A percentile compares a stretch with the other conserved stretches of the same genome.
These are phyloP conservation scores for Agapetus fuscipes DNA, from an alignment of 2,888 invertebrate genomes.

Conservation along the genomic window DNA sequence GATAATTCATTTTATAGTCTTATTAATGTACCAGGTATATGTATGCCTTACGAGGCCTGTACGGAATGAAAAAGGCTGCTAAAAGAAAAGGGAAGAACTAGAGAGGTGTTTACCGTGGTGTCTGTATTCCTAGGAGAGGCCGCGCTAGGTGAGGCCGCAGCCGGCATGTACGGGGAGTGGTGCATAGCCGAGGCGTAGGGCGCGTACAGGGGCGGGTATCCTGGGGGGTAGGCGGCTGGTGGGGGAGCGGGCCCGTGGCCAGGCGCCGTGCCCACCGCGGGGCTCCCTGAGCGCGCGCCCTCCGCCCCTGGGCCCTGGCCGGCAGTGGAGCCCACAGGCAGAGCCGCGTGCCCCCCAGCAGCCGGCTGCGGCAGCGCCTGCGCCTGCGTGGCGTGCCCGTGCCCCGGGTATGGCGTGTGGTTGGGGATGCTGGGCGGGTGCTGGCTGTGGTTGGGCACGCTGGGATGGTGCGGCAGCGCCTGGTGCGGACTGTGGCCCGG, in stretches of 20 bases:
- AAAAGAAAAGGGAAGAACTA: no score
- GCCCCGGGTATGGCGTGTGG: constrained; percentile 28
- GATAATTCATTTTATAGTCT: no score
- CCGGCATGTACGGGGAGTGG: constrained; percentile 62
- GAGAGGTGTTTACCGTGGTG: constrained; percentile 38
- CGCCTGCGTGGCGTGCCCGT: constrained; percentile 35
- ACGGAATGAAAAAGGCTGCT: no score
- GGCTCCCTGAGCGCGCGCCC: constrained; percentile 43
- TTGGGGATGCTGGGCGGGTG: constrained; percentile 34
- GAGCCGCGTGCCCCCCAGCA: constrained; percentile 29
- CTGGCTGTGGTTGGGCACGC: constrained; percentile 27
- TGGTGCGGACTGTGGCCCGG: constrained; percentile 13
- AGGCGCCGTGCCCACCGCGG: constrained; percentile 42
- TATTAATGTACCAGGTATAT: no score
- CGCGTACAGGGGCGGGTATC: constrained; percentile 59
- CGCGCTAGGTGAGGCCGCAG: constrained; percentile 49
- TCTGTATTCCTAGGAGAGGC: constrained; percentile 54
- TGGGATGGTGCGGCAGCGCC: constrained; percentile 25
- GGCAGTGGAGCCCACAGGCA: constrained; percentile 29
- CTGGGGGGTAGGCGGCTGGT: constrained; percentile 31
- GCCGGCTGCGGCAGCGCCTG: constrained; percentile 38
- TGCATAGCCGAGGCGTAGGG: constrained; percentile 65
- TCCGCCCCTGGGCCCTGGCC: constrained; percentile 28
- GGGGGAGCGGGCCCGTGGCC: constrained; percentile 43
- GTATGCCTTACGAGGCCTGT: no score